A percentile compares a stretch with the other conserved stretches of the same genome.
Conservation (phyloP, 2,797 vertebrate genomes). For the Rousettus madagascariensis region DNA sequence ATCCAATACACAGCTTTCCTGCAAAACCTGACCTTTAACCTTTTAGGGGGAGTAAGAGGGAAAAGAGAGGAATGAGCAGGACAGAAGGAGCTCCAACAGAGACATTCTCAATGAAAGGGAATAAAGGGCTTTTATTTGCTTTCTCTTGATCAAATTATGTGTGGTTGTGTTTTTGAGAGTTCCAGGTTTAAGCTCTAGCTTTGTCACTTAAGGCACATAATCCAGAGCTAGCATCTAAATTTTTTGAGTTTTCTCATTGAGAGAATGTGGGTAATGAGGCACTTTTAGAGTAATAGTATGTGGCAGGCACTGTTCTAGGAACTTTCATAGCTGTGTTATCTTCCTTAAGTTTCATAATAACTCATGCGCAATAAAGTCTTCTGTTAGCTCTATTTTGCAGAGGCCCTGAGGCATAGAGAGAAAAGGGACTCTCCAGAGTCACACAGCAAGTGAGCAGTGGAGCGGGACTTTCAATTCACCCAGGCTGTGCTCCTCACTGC, state of each 20-base stretch:
- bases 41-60: not conserved
- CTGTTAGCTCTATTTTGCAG: not conserved
- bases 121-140: not conserved
- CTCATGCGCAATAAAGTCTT: not conserved
- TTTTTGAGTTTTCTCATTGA: not conserved
- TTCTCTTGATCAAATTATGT: not conserved
- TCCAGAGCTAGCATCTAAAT: not conserved
- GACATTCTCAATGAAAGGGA: not conserved
- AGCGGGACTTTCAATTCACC: not conserved
- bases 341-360: not conserved
- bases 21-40: not conserved
- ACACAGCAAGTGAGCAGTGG: fast-evolving
- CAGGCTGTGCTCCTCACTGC: not conserved
- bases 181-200: not conserved
- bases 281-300: not conserved
- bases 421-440: no score
- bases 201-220: not conserved
- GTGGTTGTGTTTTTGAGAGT: not conserved
- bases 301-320: not conserved
- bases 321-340: fast-evolving
- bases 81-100: no score
- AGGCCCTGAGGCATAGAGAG: not conserved
- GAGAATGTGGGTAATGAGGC: not conserved
- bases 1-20: slow-evolving; percentile 39
- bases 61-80: not conserved